A percentile compares a stretch with the other conserved stretches of the same genome.
Evolutionary conservation across 2,797 vertebrate species (phyloP).

Genomic region (Enteromius treurensis): DNA sequence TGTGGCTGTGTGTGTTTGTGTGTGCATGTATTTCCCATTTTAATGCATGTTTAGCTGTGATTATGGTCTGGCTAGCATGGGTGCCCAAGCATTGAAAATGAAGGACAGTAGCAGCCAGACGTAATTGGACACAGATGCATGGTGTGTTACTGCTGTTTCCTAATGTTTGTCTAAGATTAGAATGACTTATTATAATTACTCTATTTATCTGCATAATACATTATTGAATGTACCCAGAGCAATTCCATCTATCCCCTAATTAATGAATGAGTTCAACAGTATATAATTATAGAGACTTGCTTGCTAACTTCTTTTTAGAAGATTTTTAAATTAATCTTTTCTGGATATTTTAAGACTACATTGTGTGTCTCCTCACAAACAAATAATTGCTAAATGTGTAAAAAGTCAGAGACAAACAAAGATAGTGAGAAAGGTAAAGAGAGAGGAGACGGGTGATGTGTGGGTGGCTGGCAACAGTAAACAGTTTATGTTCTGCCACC

Average conservation of each 20-base stretch:
- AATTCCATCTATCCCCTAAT: constrained; percentile 69
- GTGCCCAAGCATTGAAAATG: constrained; percentile 45
- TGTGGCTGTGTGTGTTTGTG: not conserved
- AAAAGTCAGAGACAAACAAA: constrained; percentile 6
- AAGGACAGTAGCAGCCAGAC: constrained; percentile 46
- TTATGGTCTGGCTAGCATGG: constrained; percentile 45
- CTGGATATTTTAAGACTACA: constrained; percentile 19
- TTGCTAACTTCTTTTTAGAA: constrained; percentile 52
- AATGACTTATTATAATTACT: constrained; percentile 65
- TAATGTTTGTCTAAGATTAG: constrained; percentile 60
- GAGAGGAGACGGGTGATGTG: constrained; percentile 52
- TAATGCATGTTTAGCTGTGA: constrained; percentile 27
- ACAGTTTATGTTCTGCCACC: constrained; percentile 43
- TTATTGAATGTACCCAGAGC: constrained; percentile 64
- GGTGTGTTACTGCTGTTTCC: constrained; percentile 53
- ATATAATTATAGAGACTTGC: constrained; percentile 64
- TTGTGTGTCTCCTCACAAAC: not conserved
- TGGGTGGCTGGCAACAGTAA: constrained; percentile 47
- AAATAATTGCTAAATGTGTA: constrained; percentile 33
- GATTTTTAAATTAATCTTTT: constrained; percentile 40
- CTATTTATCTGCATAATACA: constrained; percentile 66
- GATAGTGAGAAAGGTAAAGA: constrained; percentile 36
- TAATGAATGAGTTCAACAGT: constrained; percentile 66
- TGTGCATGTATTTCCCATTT: not conserved
- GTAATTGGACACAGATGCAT: constrained; percentile 54